Base-by-base conservation (phyloP, 2,888 invertebrate genomes). In the Dynastes maya region DNA sequence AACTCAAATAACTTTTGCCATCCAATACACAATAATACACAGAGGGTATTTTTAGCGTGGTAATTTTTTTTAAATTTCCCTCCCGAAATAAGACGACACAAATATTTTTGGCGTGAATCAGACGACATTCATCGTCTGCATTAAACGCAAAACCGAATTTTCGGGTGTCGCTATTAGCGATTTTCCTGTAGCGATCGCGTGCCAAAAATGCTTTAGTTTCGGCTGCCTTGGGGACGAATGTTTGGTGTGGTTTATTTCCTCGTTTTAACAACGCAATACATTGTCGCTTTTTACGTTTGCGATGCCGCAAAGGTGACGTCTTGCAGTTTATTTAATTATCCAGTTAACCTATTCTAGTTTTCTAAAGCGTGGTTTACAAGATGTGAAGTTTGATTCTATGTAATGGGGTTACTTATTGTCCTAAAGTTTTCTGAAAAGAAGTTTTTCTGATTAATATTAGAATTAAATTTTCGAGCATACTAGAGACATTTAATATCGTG, bases 21-120 rank as follows among this genome's bases (percentile, higher is more conserved):
- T 8, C 45, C 2, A 45, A 45, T 45, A 45, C 9, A 45, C 45
- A 11, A 16, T 11, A 45, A 45, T 45, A 11, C 9, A 45, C 45
- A 11, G 45, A 22, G 49, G 58, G 11, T 65, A 55, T 37, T 65
- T 53, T 53, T 76, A 32, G 29, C 49, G 32, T 4, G 16, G 45
- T 16, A 29, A 16, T 67, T 76, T 58, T 67, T 55, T 70, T 61
- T 77, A 63, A 16, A 27, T 49, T 76, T 68, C 58, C 72, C 37
- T 37, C n/a, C 72, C 37, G 22, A 58, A 72, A 72, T 72, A 58
- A 32, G 16, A 58, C 72, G 72, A 40, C 58, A 72, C 72, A 40
- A 72, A 72, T 72, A 72, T 72, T 72, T 72, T 58, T 72, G 45
- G 72, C 72, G 58, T 72, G 72, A 72, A 61, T 72, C 55, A 45